Evolutionary conservation across 2,888 invertebrate species (phyloP).

Genomic region (Ptilodon capucinus): DNA sequence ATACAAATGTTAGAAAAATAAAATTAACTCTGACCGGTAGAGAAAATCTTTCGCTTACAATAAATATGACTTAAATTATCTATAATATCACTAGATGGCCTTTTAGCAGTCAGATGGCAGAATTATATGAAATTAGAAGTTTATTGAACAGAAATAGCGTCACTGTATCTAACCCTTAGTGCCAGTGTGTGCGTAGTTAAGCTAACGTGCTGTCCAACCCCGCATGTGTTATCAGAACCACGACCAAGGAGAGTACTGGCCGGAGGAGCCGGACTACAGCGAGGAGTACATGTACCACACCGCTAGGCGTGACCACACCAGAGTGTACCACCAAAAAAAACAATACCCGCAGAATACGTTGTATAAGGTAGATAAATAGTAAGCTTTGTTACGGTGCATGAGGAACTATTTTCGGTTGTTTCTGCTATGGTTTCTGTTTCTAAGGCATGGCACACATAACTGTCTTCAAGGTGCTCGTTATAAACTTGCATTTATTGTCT

Average conservation of each 20-base stretch:
- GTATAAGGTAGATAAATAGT: constrained; percentile 67
- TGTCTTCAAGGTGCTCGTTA: not conserved
- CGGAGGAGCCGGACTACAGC: constrained; percentile 74
- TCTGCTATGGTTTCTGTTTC: not conserved
- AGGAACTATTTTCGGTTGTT: not conserved
- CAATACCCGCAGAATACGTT: constrained; percentile 79
- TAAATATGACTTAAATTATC: too few species aligned
- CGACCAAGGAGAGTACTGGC: constrained; percentile 70
- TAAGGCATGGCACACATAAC: not conserved
- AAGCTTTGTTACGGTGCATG: constrained; percentile 3
- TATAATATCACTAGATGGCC: too few species aligned
- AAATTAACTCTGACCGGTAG: too few species aligned
- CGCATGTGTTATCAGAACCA: constrained; percentile 68
- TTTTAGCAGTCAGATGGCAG: too few species aligned
- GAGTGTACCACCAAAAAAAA: constrained; percentile 78
- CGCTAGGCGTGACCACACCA: constrained; percentile 71
- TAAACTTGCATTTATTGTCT: not conserved
- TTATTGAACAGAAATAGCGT: not conserved
- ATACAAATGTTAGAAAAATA: too few species aligned
- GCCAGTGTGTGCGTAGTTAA: constrained; percentile 59
- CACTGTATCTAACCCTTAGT: constrained; percentile 7
- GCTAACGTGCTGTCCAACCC: constrained; percentile 60
- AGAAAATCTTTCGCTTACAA: too few species aligned
- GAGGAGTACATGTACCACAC: constrained; percentile 81
- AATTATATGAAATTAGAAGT: too few species aligned